phyloP scores from a whole-genome alignment of 2,888 invertebrate species.

The Hoplodrina blanda region DNA sequence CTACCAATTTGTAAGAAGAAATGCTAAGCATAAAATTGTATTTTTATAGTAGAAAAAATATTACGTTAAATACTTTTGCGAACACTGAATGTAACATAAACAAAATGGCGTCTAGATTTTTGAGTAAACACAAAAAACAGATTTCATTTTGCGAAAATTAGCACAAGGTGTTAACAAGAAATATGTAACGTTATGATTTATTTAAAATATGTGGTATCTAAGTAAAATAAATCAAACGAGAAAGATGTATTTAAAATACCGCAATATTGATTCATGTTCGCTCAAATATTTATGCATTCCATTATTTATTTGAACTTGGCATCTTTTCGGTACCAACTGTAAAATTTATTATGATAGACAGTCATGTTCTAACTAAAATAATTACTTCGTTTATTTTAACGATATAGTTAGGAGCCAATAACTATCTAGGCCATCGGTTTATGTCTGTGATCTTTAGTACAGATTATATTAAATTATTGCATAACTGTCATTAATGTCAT shows the following conservation, averaged over 20 bases:
- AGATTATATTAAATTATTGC: conserved; percentile 33
- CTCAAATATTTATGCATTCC: conserved; percentile 32
- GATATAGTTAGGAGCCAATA: conserved; percentile 46
- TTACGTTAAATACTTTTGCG: background rate
- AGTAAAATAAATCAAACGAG: conserved; percentile 16
- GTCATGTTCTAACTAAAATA: conserved; percentile 40
- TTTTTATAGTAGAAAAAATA: background rate
- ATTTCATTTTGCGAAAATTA: conserved; percentile 10
- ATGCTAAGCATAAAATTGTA: background rate
- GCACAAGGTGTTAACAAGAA: background rate
- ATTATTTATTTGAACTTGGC: conserved; percentile 55
- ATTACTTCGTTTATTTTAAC: conserved; percentile 53
- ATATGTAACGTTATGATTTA: background rate
- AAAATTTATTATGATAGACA: conserved; percentile 27
- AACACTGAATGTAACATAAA: conserved; percentile 1
- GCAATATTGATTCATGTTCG: conserved; percentile 41
- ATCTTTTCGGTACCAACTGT: conserved; percentile 36
- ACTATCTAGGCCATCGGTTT: conserved; percentile 42
- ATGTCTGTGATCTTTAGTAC: conserved; percentile 28
- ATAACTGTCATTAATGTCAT: conserved; percentile 32
- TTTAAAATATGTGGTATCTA: background rate
- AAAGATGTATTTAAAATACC: conserved; percentile 21
- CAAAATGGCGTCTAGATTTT: conserved; percentile 12
- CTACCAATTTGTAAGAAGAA: background rate
- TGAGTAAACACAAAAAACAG: conserved; percentile 10